A percentile compares a stretch with the other conserved stretches of the same genome.
Evolutionary conservation across 2,113 vertebrate genomes (phyloP).

Genomic region (Galeopterus variegatus): DNA sequence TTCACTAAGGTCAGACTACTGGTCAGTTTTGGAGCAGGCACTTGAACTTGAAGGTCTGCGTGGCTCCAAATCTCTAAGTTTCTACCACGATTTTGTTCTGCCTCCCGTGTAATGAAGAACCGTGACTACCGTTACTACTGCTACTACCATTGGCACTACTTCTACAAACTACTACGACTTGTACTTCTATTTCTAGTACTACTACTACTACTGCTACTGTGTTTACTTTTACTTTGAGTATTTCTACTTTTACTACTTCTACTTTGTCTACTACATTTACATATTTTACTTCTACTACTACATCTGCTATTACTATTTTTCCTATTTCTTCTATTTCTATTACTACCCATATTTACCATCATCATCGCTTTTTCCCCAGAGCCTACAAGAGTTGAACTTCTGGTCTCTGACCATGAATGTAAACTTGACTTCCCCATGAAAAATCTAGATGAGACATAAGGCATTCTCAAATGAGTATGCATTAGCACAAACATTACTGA

Average conservation of each 20-base stretch:
- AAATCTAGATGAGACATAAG: background rate
- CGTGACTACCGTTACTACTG: background rate
- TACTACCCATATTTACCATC: background rate
- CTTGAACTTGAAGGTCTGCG: background rate
- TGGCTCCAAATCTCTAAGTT: background rate
- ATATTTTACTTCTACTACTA: background rate
- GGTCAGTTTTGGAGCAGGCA: background rate
- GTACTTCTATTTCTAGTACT: background rate
- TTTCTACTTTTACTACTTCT: background rate
- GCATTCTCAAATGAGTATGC: background rate
- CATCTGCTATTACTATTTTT: background rate
- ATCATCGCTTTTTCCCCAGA: background rate
- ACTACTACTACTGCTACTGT: background rate
- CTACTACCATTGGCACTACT: background rate
- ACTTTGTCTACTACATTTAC: too few relatives aligned
- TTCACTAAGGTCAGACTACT: background rate
- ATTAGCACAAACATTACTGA: background rate
- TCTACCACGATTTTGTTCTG: background rate
- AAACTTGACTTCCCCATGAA: background rate
- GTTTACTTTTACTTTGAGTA: background rate
- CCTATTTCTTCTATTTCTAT: background rate
- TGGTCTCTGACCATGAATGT: background rate
- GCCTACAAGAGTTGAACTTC: background rate
- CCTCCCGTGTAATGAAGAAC: background rate
- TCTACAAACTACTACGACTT: too few relatives aligned